Evolutionary conservation across 2,888 invertebrate species (phyloP).

Genomic region (Euzophera pinguis): DNA sequence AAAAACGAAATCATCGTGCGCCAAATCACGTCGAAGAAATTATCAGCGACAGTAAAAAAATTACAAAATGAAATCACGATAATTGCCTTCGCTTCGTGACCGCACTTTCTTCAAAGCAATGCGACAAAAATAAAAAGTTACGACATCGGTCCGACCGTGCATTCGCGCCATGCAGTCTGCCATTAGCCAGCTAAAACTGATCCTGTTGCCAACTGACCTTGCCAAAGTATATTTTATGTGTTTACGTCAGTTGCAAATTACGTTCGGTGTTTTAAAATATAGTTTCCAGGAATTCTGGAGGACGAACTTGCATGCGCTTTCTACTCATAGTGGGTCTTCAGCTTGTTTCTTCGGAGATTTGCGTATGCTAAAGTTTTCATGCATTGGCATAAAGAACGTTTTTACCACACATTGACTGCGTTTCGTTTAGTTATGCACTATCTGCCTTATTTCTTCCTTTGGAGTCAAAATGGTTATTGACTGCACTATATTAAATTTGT

Average conservation of each 20-base stretch:
- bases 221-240: constrained; percentile 6
- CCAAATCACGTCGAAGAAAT: constrained; percentile 39
- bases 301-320: too few species aligned
- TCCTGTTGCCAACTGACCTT: constrained; percentile 39
- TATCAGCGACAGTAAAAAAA: constrained; percentile 29
- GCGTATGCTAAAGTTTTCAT: too few species aligned
- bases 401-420: too few species aligned
- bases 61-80: constrained; percentile 42
- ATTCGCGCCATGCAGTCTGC: constrained; percentile 13
- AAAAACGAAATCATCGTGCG: constrained; percentile 27
- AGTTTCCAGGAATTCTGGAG: too few species aligned
- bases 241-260: neutral
- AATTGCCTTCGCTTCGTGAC: constrained; percentile 57
- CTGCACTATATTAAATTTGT: too few species aligned
- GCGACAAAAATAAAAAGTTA: constrained; percentile 31
- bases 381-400: too few species aligned
- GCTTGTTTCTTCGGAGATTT: too few species aligned
- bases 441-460: too few species aligned
- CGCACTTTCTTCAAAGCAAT: constrained; percentile 44
- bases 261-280: neutral
- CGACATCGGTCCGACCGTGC: neutral
- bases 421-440: too few species aligned
- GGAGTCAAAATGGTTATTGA: too few species aligned
- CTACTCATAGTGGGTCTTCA: too few species aligned
- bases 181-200: constrained; percentile 31